Evolutionary conservation across 1,140 invertebrate genomes (phyloP), one percentile per base, ranked within the genome.

Genomic region (Thaumetopoea pityocampa): DNA sequence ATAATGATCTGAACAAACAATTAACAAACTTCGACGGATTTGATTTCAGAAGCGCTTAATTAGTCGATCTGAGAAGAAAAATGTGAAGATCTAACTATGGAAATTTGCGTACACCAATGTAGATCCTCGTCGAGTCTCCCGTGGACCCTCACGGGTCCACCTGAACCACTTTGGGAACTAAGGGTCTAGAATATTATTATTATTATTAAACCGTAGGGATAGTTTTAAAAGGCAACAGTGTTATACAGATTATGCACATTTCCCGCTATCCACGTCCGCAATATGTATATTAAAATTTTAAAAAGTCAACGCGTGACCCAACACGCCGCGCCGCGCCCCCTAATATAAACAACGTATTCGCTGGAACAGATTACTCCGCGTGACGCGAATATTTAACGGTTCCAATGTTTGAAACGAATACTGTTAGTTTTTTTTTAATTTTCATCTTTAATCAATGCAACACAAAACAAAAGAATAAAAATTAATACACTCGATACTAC

Each of bases 291-390:
- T 35, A 55, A 55, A 49, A 45, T 47, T 44, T 42, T 45, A 36
- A 45, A 42, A 52, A 27, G 48, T 42, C 26, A 44, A 55, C 55
- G 63, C 64, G 65, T 68, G 62, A 59, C 65, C 54, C 33, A 54
- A 66, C 57, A 68, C 52, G 46, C 48, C 57, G 32, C 43, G 48
- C 36, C 48, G 32, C 43, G 48, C 36, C 48, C 48, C 55, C 60
- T 67, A 65, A 72, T 67, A 54, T 63, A 41, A 67, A 66, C 53
- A 51, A 59, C 52, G 59, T 50, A 65, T 60, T 66, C 44, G 49
- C 54, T 57, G 52, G 58, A 64, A 59, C 37, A 26, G 53, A 62
- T 51, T 56, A 66, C 51, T 59, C 53, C 56, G 50, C 63, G 52
- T 51, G 54, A 56, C 54, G 61, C 52, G 57, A 55, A 61, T 40